phyloP scores from a whole-genome alignment of 2,888 invertebrate species.

The Hipparchia semele region DNA sequence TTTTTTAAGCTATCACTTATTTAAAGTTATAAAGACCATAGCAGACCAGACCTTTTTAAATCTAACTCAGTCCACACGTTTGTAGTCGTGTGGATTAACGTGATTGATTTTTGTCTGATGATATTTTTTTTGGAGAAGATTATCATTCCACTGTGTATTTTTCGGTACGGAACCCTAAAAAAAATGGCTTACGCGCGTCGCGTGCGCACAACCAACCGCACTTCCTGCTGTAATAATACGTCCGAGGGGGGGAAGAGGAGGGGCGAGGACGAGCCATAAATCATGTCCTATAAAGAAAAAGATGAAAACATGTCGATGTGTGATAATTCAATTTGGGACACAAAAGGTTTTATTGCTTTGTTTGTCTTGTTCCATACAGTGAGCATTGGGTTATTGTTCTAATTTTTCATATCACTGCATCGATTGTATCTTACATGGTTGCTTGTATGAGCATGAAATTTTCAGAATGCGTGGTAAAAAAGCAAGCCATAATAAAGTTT shows the following conservation, averaged over 20 bases:
- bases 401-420: neutral
- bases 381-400: neutral
- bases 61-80: too few species aligned
- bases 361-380: neutral
- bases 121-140: too few species aligned
- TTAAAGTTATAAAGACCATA: too few species aligned
- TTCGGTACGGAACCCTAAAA: slow-evolving; percentile 2
- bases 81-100: too few species aligned
- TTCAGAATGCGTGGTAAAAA: too few species aligned
- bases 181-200: slow-evolving; percentile 22
- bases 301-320: neutral
- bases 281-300: slow-evolving; percentile 18
- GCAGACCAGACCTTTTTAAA: too few species aligned
- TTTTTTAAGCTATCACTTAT: too few species aligned
- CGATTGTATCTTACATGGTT: neutral
- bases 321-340: slow-evolving; percentile 19
- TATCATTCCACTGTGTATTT: too few species aligned
- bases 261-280: neutral
- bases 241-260: neutral
- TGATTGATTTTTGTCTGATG: too few species aligned
- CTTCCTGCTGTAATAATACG: slow-evolving; percentile 32
- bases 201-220: slow-evolving; percentile 38
- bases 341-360: slow-evolving; percentile 4
- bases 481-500: too few species aligned
- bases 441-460: neutral